These are phyloP conservation scores for Lota lota DNA, from an alignment of 2,113 vertebrate species.

Conservation along the genomic window DNA sequence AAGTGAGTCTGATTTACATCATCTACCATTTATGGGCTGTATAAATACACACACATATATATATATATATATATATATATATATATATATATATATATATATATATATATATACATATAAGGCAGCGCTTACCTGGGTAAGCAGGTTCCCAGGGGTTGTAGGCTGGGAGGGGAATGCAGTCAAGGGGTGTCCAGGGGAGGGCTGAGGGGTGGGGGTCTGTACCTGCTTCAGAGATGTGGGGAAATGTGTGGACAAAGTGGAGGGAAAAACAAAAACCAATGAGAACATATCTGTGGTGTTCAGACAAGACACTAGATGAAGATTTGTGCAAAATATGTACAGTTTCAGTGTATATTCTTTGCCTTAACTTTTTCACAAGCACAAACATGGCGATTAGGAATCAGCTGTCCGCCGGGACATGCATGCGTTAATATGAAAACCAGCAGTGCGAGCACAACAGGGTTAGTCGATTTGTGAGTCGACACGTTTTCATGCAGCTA, in stretches of 20 bases:
- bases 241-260: slow-evolving; percentile 20
- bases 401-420: slow-evolving; percentile 28
- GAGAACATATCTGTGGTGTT: slow-evolving; percentile 24
- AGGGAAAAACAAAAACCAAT: slow-evolving; percentile 13
- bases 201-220: slow-evolving; percentile 53
- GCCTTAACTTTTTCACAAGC: slow-evolving; percentile 60
- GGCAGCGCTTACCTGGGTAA: slow-evolving; percentile 60
- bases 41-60: too few relatives aligned
- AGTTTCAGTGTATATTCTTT: slow-evolving; percentile 8
- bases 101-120: too few relatives aligned
- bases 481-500: slow-evolving; percentile 53
- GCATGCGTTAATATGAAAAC: slow-evolving; percentile 39
- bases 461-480: slow-evolving; percentile 56
- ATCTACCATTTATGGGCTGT: too few relatives aligned
- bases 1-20: too few relatives aligned
- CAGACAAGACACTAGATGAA: too few relatives aligned
- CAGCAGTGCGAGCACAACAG: slow-evolving; percentile 34
- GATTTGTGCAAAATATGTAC: background rate
- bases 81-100: too few relatives aligned
- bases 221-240: slow-evolving; percentile 46
- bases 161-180: slow-evolving; percentile 48
- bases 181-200: slow-evolving; percentile 44
- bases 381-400: slow-evolving; percentile 22
- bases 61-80: too few relatives aligned
- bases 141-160: slow-evolving; percentile 34